Evolutionary conservation across 2,797 vertebrate species (phyloP).

Genomic region (Helicolenus hilgendorfi): DNA sequence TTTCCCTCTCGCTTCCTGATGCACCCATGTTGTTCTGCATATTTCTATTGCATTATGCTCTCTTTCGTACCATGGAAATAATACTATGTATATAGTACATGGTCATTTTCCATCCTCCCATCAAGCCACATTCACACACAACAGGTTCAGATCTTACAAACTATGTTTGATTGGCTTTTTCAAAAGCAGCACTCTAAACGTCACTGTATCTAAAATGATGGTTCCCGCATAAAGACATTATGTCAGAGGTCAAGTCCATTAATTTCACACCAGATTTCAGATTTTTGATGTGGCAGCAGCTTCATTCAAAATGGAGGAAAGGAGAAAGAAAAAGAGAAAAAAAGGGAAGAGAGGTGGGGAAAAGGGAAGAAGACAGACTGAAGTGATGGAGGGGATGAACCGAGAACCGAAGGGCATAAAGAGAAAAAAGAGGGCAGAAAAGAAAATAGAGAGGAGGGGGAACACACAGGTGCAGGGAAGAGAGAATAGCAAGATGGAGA

Average conservation of each 20-base stretch:
- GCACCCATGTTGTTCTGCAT: not conserved
- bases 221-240: not conserved
- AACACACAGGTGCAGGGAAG: not conserved
- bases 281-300: not conserved
- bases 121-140: not conserved
- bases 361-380: not conserved
- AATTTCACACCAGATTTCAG: not conserved
- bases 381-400: not conserved
- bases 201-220: not conserved
- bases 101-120: not conserved
- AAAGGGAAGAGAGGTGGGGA: not conserved
- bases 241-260: constrained; percentile 3
- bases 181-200: not conserved
- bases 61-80: not conserved
- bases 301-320: not conserved
- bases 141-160: not conserved
- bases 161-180: not conserved
- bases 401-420: not conserved
- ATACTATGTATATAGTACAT: no score
- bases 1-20: not conserved
- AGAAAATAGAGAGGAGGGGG: no score
- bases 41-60: not conserved
- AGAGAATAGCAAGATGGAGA: not conserved
- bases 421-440: not conserved
- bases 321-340: not conserved